Evolutionary conservation across 2,888 invertebrate genomes (phyloP).

Genomic region (Myathropa florea): DNA sequence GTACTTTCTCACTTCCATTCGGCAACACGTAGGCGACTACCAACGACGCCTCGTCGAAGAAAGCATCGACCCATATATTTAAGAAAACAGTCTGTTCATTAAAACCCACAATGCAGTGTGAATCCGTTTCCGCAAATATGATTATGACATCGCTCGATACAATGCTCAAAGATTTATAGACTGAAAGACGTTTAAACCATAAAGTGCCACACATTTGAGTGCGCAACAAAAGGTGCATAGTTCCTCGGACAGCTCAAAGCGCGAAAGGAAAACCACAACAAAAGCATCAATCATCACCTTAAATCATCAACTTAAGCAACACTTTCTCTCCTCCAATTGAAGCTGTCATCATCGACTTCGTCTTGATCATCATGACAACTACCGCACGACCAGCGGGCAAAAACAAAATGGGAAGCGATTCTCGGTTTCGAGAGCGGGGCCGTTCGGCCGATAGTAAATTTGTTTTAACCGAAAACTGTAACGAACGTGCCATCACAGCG

Average conservation of each 20-base stretch:
- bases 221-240: background rate
- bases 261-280: background rate
- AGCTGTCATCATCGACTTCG: background rate
- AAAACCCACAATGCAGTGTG: background rate
- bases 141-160: constrained; percentile 21
- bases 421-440: constrained; percentile 10
- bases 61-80: constrained; percentile 13
- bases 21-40: background rate
- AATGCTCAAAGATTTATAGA: background rate
- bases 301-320: constrained; percentile 11
- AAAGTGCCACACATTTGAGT: background rate
- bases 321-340: constrained; percentile 29
- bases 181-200: background rate
- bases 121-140: constrained; percentile 20
- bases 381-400: background rate
- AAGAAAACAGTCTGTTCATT: constrained; percentile 16
- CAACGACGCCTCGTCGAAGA: background rate
- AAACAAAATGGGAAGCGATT: background rate
- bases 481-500: background rate
- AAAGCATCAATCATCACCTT: constrained; percentile 15
- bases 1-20: constrained; percentile 19
- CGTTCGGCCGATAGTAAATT: background rate
- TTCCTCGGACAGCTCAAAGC: background rate
- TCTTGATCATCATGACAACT: background rate
- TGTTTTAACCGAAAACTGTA: constrained; percentile 21